Base-by-base conservation (phyloP, 2,888 invertebrate genomes). In the Embidobia sp. region DNA sequence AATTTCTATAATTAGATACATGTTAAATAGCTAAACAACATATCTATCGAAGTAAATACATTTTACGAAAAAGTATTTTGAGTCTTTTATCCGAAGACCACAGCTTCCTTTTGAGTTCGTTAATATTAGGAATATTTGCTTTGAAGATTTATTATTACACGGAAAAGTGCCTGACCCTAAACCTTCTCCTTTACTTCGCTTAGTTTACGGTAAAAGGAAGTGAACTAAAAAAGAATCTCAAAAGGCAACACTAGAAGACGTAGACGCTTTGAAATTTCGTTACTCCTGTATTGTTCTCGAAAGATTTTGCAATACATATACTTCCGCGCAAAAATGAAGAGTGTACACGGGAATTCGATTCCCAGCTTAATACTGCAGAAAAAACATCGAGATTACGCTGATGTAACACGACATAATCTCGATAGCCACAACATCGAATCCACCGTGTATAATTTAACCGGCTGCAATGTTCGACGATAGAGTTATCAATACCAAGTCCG, bases 331-430 rank as follows among this genome's bases (percentile, higher is more conserved):
- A n/a, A n/a, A n/a, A n/a, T n/a, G n/a, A n/a, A n/a, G n/a, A n/a
- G n/a, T n/a, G n/a, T n/a, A n/a, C n/a, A n/a, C 31, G 11, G 31
- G 8, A 61, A 61, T 53, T 53, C 22, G 53, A 70, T n/a, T 61
- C 42, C 37, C 29, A 40, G 55, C 22, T 29, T 63, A 55, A 64
- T 55, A 53, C 53, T 26, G 33, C 48, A 57, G 57, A 51, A 55
- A 70, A 73, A 73, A 27, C 31, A 64, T 57, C 15, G 49, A 19
- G 48, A 42, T 73, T 57, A 42, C 59, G 44, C 8, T 66, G 66
- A 74, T 74, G 37, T 57, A 66, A 73, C 64, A 66, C 59, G 66
- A 66, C 63, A 31, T 74, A 74, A 74, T 66, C 66, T 66, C 51
- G 35, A 66, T 51, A 49, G 42, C 59, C 64, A 6, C 59, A 49